These are phyloP conservation scores for Bombus confusus DNA, from an alignment of 1,140 invertebrate species.

Conservation along the genomic window DNA sequence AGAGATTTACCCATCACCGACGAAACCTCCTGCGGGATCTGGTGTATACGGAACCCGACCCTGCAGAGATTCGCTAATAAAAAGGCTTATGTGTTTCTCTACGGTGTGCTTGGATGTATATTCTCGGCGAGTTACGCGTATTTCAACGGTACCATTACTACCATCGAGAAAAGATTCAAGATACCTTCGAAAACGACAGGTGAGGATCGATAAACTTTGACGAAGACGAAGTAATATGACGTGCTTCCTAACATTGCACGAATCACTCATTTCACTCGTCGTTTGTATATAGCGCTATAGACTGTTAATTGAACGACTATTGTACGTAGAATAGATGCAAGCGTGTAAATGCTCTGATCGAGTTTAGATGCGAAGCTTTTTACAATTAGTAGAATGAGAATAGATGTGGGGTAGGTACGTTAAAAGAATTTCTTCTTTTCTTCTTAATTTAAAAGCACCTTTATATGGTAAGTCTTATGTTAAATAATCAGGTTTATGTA, in stretches of 20 bases:
- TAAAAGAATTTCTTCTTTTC: too few relatives aligned
- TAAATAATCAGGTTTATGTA: background rate
- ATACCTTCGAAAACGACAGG: conserved; percentile 90
- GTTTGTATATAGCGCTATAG: too few relatives aligned
- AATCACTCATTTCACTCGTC: background rate
- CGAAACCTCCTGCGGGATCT: conserved; percentile 86
- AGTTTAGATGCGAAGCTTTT: background rate
- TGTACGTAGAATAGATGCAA: background rate
- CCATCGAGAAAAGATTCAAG: conserved; percentile 91
- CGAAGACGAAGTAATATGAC: background rate
- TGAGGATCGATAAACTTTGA: conserved; percentile 69
- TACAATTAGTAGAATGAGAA: background rate
- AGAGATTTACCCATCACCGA: conserved; percentile 83
- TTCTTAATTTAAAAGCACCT: too few relatives aligned
- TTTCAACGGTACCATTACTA: conserved; percentile 90
- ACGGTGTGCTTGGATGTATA: conserved; percentile 88
- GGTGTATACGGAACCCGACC: conserved; percentile 83
- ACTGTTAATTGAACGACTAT: background rate
- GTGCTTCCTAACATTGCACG: background rate
- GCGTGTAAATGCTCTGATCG: background rate
- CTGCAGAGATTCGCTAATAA: conserved; percentile 89
- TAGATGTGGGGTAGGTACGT: background rate
- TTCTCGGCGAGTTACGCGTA: conserved; percentile 90
- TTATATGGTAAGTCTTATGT: background rate
- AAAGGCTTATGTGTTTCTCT: conserved; percentile 88